These are phyloP conservation scores for Bubalus kerabau DNA, from an alignment of 2,113 vertebrate species.

Conservation along the genomic window DNA sequence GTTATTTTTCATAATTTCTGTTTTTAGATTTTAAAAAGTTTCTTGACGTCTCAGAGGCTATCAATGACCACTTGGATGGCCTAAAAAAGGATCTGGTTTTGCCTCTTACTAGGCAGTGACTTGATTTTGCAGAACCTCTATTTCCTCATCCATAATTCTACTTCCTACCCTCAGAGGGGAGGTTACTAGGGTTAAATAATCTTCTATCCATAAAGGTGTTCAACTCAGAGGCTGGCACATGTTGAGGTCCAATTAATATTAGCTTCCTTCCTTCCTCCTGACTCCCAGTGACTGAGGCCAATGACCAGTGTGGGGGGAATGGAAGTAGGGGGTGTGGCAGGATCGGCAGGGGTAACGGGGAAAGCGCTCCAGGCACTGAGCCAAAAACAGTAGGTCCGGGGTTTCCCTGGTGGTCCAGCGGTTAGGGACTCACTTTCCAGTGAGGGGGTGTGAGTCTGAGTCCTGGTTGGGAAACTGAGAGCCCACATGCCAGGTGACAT, in stretches of 20 bases:
- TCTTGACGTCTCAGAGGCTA: not conserved
- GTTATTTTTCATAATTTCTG: not conserved
- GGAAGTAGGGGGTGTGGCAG: not conserved
- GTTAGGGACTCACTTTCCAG: not conserved
- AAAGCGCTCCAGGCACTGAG: not conserved
- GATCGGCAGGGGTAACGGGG: rapidly evolving
- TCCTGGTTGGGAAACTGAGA: not conserved
- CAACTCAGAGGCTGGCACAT: not conserved
- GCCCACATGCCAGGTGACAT: not conserved
- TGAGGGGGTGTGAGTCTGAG: not conserved
- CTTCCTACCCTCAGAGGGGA: not conserved
- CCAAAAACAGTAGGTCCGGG: not conserved
- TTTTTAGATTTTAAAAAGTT: not conserved
- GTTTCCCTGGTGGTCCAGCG: not conserved
- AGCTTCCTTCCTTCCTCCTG: not conserved
- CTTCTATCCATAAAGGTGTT: not conserved
- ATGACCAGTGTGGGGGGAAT: not conserved
- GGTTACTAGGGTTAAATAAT: not conserved
- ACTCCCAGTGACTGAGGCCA: not conserved
- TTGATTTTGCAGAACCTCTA: not conserved
- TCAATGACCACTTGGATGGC: not conserved
- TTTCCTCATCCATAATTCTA: not conserved
- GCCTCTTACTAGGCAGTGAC: not conserved
- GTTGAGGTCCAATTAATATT: not conserved
- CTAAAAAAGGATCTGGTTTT: not conserved